These are phyloP conservation scores for Cephonodes hylas DNA, from an alignment of 2,888 invertebrate species.

Conservation along the genomic window DNA sequence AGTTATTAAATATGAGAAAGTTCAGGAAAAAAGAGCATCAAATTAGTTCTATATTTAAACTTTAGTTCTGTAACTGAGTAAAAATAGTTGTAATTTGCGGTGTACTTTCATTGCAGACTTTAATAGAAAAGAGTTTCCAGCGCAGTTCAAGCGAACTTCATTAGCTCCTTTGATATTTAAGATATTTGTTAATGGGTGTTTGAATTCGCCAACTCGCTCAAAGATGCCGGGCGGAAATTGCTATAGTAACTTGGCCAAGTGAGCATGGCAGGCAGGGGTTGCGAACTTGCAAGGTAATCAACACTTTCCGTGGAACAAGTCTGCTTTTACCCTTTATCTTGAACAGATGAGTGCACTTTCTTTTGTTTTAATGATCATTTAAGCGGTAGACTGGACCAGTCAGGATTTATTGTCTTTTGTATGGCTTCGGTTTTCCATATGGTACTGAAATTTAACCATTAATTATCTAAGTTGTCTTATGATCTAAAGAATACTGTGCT, in stretches of 20 bases:
- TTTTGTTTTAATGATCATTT: too few relatives aligned
- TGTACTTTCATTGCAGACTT: not conserved
- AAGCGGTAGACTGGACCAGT: too few relatives aligned
- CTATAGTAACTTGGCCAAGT: slow-evolving; percentile 12
- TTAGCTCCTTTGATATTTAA: not conserved
- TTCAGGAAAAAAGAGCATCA: not conserved
- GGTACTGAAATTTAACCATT: not conserved
- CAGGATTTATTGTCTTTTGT: too few relatives aligned
- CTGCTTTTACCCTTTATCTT: not conserved
- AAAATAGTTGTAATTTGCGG: not conserved
- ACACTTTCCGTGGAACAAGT: not conserved
- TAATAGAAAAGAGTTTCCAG: not conserved
- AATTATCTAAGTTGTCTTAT: not conserved
- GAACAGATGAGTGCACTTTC: not conserved
- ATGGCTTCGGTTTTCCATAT: too few relatives aligned
- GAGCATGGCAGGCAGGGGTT: not conserved
- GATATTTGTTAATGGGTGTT: slow-evolving; percentile 4
- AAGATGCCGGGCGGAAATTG: slow-evolving; percentile 16
- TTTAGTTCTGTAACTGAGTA: not conserved
- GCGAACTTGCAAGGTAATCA: not conserved
- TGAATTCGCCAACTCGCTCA: not conserved
- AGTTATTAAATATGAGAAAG: too few relatives aligned
- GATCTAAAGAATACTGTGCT: too few relatives aligned
- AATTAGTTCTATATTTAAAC: not conserved
- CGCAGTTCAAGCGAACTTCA: not conserved